Percentiles rank a stretch among this genome's conserved stretches.
These are phyloP conservation scores for Scelioninae gen. 1 DNA, from an alignment of 2,888 invertebrate genomes.

Conservation along the genomic window DNA sequence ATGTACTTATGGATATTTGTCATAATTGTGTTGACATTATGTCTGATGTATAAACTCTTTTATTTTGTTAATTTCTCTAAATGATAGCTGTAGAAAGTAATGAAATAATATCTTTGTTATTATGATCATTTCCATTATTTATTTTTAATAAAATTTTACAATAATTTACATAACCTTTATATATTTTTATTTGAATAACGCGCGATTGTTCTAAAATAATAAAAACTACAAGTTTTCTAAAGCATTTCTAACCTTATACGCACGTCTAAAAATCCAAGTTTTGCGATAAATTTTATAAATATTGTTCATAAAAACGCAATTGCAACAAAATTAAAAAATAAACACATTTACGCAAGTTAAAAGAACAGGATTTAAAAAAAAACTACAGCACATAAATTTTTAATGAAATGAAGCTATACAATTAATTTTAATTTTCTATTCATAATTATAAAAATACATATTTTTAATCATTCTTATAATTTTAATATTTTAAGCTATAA, in stretches of 20 bases:
- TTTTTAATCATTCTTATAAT: not conserved
- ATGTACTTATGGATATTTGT: conserved; percentile 23
- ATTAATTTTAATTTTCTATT: not conserved
- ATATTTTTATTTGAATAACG: not conserved
- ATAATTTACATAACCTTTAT: not conserved
- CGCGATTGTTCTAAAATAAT: not conserved
- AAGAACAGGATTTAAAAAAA: not conserved
- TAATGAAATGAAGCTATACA: not conserved
- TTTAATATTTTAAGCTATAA: not conserved
- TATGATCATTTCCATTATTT: too few species aligned
- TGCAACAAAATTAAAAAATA: not conserved
- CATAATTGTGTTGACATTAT: not conserved
- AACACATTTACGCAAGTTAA: not conserved
- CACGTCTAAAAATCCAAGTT: not conserved
- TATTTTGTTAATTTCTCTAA: not conserved
- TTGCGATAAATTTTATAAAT: conserved; percentile 1
- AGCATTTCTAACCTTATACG: not conserved
- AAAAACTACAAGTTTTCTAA: not conserved
- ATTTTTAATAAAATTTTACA: not conserved
- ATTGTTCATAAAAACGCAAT: not conserved
- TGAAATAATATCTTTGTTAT: not conserved
- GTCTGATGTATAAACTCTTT: not conserved
- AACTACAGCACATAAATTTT: not conserved
- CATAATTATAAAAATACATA: not conserved
- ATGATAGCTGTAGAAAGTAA: not conserved